Conservation (phyloP, 1,140 invertebrate species). For the Paraescarpia echinospica region DNA sequence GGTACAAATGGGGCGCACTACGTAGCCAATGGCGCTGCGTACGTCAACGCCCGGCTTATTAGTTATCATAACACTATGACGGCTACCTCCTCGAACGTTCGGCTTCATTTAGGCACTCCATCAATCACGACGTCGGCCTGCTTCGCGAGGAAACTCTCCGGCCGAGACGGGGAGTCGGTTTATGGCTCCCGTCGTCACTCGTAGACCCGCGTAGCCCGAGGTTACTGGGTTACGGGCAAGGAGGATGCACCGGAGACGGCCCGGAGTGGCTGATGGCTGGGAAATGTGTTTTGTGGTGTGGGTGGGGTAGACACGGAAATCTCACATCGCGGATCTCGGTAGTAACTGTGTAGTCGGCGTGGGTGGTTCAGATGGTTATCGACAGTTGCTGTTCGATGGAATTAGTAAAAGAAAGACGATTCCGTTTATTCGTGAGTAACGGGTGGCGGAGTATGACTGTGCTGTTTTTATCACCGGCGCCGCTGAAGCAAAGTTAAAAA, state of each 20-base stretch:
- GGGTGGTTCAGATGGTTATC: background rate
- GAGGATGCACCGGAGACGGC: background rate
- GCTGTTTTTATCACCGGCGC: background rate
- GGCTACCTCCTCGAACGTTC: background rate
- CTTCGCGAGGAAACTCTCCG: background rate
- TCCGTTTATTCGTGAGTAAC: background rate
- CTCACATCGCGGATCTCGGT: background rate
- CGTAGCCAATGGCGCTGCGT: background rate
- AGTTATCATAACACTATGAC: constrained; percentile 6
- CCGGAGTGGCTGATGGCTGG: background rate
- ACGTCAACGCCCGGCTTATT: background rate
- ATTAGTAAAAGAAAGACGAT: background rate
- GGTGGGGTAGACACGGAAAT: background rate
- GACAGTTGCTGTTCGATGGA: background rate
- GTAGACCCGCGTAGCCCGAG: background rate
- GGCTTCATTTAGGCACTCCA: background rate
- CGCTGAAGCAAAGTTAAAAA: background rate
- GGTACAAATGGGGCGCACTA: background rate
- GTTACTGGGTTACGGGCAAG: background rate
- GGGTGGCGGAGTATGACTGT: background rate
- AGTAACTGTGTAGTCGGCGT: background rate
- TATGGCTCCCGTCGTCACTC: background rate
- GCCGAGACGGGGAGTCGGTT: background rate
- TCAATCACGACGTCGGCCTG: background rate
- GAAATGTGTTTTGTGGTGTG: background rate